phyloP scores from a whole-genome alignment of 2,113 vertebrate genomes.

The Scolopax mira region DNA sequence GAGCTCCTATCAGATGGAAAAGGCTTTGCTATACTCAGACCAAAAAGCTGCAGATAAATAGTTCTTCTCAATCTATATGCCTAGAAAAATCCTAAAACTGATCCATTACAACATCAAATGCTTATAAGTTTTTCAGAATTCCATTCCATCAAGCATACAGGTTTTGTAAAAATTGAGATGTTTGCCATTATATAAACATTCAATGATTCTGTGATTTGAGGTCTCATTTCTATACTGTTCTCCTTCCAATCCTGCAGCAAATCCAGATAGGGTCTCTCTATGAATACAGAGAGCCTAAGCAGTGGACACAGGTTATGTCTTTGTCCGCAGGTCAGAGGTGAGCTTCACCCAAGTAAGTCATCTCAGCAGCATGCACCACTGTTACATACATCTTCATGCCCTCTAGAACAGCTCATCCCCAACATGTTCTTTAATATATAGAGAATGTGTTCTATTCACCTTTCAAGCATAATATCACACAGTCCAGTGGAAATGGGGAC shows the following conservation, averaged over 20 bases:
- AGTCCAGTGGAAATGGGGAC: background rate
- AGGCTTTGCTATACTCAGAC: background rate
- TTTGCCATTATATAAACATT: background rate
- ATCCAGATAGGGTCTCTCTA: background rate
- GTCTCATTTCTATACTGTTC: background rate
- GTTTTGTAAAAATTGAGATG: background rate
- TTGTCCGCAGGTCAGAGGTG: background rate
- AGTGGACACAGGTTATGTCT: background rate
- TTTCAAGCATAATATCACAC: background rate
- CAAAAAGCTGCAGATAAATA: background rate
- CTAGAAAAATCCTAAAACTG: background rate
- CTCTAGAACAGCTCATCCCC: background rate
- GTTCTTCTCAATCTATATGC: background rate
- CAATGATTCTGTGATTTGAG: background rate
- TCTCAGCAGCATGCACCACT: rapidly evolving
- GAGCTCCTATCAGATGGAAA: background rate
- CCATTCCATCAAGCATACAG: background rate
- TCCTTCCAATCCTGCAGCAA: background rate
- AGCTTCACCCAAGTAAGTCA: background rate
- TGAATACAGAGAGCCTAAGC: background rate
- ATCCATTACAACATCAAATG: background rate
- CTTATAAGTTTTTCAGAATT: background rate
- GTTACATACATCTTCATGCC: background rate
- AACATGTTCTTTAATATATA: rapidly evolving
- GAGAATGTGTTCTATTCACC: background rate